phyloP scores from a whole-genome alignment of 1,140 invertebrate genomes.

The Teleopsis dalmanni region DNA sequence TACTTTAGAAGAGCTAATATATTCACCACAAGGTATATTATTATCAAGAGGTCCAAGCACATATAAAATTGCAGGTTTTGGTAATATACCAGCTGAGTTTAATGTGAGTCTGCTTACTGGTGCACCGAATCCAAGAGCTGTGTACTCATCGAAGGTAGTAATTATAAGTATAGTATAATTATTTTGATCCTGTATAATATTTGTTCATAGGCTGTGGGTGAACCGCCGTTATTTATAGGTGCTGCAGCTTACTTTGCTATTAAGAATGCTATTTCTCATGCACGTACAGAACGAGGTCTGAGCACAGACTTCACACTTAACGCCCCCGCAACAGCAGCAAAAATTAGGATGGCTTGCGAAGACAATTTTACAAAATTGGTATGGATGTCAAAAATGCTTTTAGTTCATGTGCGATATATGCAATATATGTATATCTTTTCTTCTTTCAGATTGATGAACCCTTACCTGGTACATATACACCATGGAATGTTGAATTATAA shows the following conservation, averaged over 20 bases:
- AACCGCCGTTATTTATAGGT: constrained; percentile 87
- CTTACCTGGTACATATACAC: constrained; percentile 45
- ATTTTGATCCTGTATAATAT: background rate
- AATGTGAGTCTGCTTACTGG: constrained; percentile 88
- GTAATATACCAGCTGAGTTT: constrained; percentile 83
- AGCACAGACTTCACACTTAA: constrained; percentile 62
- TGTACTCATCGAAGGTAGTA: constrained; percentile 88
- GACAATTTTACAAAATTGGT: constrained; percentile 78
- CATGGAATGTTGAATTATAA: constrained; percentile 51
- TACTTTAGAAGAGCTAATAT: constrained; percentile 82
- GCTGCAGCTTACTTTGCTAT: constrained; percentile 83
- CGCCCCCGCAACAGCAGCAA: constrained; percentile 79
- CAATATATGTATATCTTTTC: background rate
- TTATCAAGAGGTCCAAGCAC: constrained; percentile 81
- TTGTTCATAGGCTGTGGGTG: constrained; percentile 69
- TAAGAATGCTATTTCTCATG: constrained; percentile 76
- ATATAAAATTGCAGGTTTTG: constrained; percentile 88
- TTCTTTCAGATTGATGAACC: constrained; percentile 45
- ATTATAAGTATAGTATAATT: constrained; percentile 30
- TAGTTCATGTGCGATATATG: constrained; percentile 41
- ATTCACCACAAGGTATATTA: constrained; percentile 72
- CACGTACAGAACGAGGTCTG: constrained; percentile 61
- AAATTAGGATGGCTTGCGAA: constrained; percentile 82
- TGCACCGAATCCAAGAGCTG: constrained; percentile 76
- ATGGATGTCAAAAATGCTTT: too few species aligned